phyloP scores from a whole-genome alignment of 1,140 invertebrate genomes.

The Drosophila cardini region DNA sequence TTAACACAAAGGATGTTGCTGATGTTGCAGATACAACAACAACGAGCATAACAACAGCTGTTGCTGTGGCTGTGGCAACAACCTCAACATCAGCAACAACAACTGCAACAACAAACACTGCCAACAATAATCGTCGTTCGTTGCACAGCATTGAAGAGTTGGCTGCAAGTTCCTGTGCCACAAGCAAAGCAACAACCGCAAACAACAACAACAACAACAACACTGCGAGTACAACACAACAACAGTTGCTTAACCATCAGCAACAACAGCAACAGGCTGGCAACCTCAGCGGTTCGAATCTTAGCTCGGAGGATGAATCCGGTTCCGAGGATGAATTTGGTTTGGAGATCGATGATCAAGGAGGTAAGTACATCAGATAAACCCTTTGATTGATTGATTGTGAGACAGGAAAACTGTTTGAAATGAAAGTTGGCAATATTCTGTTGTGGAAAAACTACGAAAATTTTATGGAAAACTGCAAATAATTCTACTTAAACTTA shows the following conservation, averaged over 20 bases:
- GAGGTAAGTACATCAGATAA: slow-evolving; percentile 53
- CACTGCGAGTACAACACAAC: slow-evolving; percentile 42
- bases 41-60: slow-evolving; percentile 11
- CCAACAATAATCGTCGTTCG: slow-evolving; percentile 53
- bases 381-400: slow-evolving; percentile 3
- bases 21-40: slow-evolving; percentile 52
- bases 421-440: slow-evolving; percentile 56
- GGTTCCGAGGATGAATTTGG: slow-evolving; percentile 77
- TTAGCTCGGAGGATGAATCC: slow-evolving; percentile 74
- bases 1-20: slow-evolving; percentile 18
- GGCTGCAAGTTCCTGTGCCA: slow-evolving; percentile 69
- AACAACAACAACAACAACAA: slow-evolving; percentile 28
- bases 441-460: slow-evolving; percentile 28
- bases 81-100: slow-evolving; percentile 1
- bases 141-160: slow-evolving; percentile 76
- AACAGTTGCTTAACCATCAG: slow-evolving; percentile 38
- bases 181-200: slow-evolving; percentile 33
- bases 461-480: background rate
- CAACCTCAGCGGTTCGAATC: slow-evolving; percentile 66
- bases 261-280: slow-evolving; percentile 37
- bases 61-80: background rate
- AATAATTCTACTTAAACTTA: slow-evolving; percentile 2
- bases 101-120: slow-evolving; percentile 46
- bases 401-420: background rate
- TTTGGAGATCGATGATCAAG: slow-evolving; percentile 71